phyloP scores from a whole-genome alignment of 2,113 vertebrate species.

The Cyprinus carpio region DNA sequence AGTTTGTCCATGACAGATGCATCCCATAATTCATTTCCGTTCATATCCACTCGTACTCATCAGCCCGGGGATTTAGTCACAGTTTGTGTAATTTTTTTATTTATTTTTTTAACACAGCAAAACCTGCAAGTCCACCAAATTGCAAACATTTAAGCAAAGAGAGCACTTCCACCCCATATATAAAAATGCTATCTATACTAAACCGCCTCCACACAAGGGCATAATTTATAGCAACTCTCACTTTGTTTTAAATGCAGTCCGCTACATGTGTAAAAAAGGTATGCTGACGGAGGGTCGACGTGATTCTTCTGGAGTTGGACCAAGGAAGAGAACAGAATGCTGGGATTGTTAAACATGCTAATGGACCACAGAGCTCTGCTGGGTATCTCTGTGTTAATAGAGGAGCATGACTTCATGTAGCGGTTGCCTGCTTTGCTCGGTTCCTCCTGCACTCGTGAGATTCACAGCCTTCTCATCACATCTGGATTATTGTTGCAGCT shows the following conservation, averaged over 20 bases:
- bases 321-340: neutral
- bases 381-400: neutral
- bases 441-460: constrained; percentile 18
- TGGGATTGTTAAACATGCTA: constrained; percentile 8
- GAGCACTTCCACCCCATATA: neutral
- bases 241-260: neutral
- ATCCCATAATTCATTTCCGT: constrained; percentile 39
- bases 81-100: no score
- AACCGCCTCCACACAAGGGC: neutral
- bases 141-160: neutral
- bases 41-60: constrained; percentile 18
- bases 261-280: neutral
- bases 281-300: neutral
- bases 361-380: neutral
- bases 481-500: constrained; percentile 29
- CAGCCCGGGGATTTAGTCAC: neutral
- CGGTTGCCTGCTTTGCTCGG: neutral
- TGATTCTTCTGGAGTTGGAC: neutral
- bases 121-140: neutral
- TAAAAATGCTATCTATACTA: neutral
- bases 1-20: constrained; percentile 54
- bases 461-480: neutral
- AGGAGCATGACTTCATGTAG: constrained; percentile 18
- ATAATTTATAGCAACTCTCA: neutral
- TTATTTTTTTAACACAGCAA: neutral